phyloP scores from a whole-genome alignment of 2,113 vertebrate species.

The human (Homo sapiens) region DNA sequence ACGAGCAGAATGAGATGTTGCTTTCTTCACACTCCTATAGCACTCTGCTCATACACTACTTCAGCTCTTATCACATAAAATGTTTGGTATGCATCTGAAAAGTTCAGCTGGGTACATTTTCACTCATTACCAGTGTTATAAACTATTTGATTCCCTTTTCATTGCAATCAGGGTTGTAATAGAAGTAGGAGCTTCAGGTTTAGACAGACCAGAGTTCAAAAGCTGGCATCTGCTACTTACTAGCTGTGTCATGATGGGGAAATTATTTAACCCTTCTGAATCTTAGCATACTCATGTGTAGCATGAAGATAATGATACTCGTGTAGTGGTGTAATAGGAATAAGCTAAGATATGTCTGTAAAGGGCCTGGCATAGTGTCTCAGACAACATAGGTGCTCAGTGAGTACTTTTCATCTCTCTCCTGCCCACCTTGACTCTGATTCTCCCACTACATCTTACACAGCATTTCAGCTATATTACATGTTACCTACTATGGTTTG shows the following conservation, averaged over 20 bases:
- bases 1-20: not conserved
- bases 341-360: not conserved
- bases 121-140: not conserved
- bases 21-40: not conserved
- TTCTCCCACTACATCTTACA: not conserved
- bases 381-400: not conserved
- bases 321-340: not conserved
- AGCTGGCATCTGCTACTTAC: not conserved
- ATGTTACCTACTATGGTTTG: not conserved
- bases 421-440: not conserved
- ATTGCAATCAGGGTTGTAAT: not conserved
- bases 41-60: rapidly evolving
- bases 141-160: not conserved
- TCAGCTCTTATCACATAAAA: not conserved
- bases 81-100: not conserved
- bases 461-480: not conserved
- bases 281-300: not conserved
- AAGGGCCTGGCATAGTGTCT: not conserved
- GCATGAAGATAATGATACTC: not conserved
- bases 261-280: not conserved
- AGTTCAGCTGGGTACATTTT: not conserved
- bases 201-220: not conserved
- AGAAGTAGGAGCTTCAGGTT: not conserved
- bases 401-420: not conserved
- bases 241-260: not conserved